Evolutionary conservation across 2,113 vertebrate species (phyloP), one percentile per base, ranked within the genome.

Genomic region (Nothocercus nigrocapillus): DNA sequence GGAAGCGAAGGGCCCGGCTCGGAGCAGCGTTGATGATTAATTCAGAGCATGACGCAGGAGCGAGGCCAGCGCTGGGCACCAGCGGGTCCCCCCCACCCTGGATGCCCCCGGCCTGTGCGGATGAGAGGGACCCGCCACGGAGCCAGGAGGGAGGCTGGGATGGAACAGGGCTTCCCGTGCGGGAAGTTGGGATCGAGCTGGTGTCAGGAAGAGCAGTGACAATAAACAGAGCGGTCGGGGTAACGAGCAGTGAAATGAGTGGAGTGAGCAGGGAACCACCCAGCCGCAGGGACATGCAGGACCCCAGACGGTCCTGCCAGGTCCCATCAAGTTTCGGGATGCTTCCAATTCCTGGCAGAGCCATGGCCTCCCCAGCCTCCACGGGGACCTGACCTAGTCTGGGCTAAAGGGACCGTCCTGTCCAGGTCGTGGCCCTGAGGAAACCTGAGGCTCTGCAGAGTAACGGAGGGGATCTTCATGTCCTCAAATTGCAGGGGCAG

Each of bases 11-110:
- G 89, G 64, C 25, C 0, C 6, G 56, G 80, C 0, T 1, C 61
- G 6, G 79, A 81, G 68, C 4, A 2, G 78, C 61, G 82, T 77
- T 88, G 93, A 96, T 96, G 88, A 93, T 94, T 95, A 93, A 96
- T 97, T 95, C 92, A 96, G 72, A 44, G 14, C 77, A 45, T 86
- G 93, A 82, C 4, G 61, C 64, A 72, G 1, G 4, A 49, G n/a
- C 15, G 42, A 78, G 72, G 32, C 0, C 0, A 83, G 38, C 1
- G 3, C 38, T 9, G 27, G 47, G 47, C 19, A 47, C 19, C 21
- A 12, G 49, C 9, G 21, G 21, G 21, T 49, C 49, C 20, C 49
- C 21, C 47, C 47, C 20, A 22, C 4, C 47, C 21, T 7, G 21
- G 47, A 5, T 49, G 47, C 47, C 20, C 47, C 47, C 20, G 11